phyloP scores from a whole-genome alignment of 2,113 vertebrate species.

The Corythoichthys haematopterus region DNA sequence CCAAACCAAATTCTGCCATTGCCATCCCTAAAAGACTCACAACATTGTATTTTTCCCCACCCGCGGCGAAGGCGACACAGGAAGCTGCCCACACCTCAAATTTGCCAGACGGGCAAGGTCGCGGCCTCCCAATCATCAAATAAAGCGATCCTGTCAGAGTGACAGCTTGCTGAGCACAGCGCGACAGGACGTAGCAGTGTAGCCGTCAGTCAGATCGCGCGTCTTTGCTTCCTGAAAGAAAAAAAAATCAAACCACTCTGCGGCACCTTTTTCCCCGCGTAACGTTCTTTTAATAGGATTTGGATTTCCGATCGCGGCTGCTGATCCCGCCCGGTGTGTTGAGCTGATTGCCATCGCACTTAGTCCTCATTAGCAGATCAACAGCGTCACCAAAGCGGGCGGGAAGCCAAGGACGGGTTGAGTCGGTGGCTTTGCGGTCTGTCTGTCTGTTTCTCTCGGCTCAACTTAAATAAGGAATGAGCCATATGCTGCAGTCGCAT shows the following conservation, averaged over 20 bases:
- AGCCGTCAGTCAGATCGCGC: conserved; percentile 20
- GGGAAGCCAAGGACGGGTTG: conserved; percentile 28
- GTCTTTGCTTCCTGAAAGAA: neutral
- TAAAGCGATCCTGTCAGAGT: conserved; percentile 47
- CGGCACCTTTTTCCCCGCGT: neutral
- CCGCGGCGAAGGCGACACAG: neutral
- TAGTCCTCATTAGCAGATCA: conserved; percentile 62
- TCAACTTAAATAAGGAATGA: conserved; percentile 65
- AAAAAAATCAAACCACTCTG: neutral
- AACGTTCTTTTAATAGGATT: conserved; percentile 32
- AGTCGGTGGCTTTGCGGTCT: neutral
- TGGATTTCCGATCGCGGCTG: conserved; percentile 34
- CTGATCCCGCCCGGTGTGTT: conserved; percentile 49
- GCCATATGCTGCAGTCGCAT: conserved; percentile 56
- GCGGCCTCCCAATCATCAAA: conserved; percentile 50
- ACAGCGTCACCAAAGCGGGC: conserved; percentile 31
- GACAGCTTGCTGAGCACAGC: conserved; percentile 54
- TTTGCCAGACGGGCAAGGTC: conserved; percentile 54
- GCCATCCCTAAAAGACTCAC: neutral
- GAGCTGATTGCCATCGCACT: conserved; percentile 50
- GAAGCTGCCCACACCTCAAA: neutral
- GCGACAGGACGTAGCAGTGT: conserved; percentile 37
- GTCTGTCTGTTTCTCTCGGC: conserved; percentile 33
- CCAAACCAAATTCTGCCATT: neutral
- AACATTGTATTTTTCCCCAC: neutral